Evolutionary conservation across 1,140 invertebrate genomes (phyloP), one percentile per base, ranked within the genome.

Genomic region (Grapholita molesta): DNA sequence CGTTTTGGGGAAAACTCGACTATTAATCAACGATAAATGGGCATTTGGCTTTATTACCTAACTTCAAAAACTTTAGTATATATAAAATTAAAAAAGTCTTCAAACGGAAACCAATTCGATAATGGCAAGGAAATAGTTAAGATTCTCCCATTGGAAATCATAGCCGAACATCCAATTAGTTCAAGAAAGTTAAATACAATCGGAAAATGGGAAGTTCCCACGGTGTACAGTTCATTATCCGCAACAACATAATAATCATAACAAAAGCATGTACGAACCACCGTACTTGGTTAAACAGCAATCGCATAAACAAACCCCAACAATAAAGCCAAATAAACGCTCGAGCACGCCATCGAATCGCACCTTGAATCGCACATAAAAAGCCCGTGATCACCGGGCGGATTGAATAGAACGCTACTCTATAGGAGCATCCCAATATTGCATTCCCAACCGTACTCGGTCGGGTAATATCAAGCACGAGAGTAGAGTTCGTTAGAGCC

Each of bases 241-340:
- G 70, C 73, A 89, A 88, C 85, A 85, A 86, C 85, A 85, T 89
- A 86, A 91, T 91, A 88, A 91, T 91, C 84, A 90, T 89, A 90
- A 88, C 84, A 85, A 88, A 85, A 85, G 82, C 85, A 85, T 88
- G 88, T 89, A 86, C 81, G 83, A 89, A 88, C 33, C 83, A 86
- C 83, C 82, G 83, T 86, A 88, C 84, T 89, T 85, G 86, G 85
- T 88, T 91, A 89, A 89, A 91, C 88, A 90, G 89, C 86, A 88
- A 90, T 91, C 89, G 86, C 87, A 91, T 91, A 91, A 91, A 91
- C 89, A 91, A 91, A 91, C 87, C 89, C 88, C 86, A 84, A 91
- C 87, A 90, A 90, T 91, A 91, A 91, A 90, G 83, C 86, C 84
- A 91, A 91, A 91, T 91, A 91, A 91, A 91, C 88, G 82, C 80